phyloP scores from a whole-genome alignment of 2,888 invertebrate species.

The Blastobasis adustella region DNA sequence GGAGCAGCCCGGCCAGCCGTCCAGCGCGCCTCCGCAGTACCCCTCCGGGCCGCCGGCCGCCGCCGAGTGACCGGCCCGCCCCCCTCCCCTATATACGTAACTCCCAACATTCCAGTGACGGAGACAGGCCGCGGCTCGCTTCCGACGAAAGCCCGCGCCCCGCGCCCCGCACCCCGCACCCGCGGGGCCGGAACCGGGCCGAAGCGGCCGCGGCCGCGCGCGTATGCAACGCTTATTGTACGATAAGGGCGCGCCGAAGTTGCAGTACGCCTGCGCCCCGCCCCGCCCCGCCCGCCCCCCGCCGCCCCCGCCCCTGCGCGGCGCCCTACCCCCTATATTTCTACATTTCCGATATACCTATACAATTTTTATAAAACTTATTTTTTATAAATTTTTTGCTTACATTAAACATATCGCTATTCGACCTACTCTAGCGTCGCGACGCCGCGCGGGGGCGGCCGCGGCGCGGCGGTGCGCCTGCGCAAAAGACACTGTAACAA shows the following conservation, averaged over 20 bases:
- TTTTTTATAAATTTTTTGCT: too few relatives aligned
- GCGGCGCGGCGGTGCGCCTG: constrained; percentile 37
- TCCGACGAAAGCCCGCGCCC: constrained; percentile 61
- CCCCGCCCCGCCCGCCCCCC: constrained; percentile 12
- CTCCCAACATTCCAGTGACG: constrained; percentile 30
- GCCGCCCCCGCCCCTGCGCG: background rate
- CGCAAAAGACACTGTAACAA: constrained; percentile 67
- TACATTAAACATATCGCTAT: too few relatives aligned
- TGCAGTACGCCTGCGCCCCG: constrained; percentile 66
- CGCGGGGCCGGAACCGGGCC: constrained; percentile 1
- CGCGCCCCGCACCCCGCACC: constrained; percentile 20
- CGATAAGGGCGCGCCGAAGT: constrained; percentile 70
- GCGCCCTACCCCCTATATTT: background rate
- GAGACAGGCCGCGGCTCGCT: constrained; percentile 61
- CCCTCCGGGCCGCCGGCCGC: constrained; percentile 39
- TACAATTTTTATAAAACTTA: too few relatives aligned
- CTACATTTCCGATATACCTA: too few relatives aligned
- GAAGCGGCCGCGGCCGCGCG: constrained; percentile 45
- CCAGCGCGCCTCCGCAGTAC: constrained; percentile 62
- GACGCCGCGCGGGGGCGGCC: too few relatives aligned
- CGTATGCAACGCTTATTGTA: constrained; percentile 75
- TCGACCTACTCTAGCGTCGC: too few relatives aligned
- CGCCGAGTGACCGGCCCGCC: constrained; percentile 19
- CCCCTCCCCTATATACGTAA: constrained; percentile 1
- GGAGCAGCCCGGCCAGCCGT: constrained; percentile 47